Evolutionary conservation across 2,113 vertebrate genomes (phyloP).

Genomic region (Corydoras maculifer): DNA sequence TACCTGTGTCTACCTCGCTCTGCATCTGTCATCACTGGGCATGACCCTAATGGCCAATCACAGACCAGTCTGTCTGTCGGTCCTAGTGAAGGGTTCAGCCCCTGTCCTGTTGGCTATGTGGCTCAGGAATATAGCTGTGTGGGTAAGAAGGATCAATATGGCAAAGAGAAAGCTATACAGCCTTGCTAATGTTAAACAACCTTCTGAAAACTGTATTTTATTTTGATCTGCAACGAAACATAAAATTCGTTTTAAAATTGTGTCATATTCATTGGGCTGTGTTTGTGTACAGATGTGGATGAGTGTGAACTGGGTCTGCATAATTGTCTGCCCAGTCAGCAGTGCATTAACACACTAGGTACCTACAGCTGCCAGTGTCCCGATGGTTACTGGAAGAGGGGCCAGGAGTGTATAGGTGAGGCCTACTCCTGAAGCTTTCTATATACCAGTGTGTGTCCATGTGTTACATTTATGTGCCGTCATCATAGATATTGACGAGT

Average conservation of each 20-base stretch:
- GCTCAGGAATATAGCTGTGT: conserved; percentile 73
- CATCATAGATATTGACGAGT: conserved; percentile 80
- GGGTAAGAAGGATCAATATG: too few species aligned
- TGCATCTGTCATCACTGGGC: conserved; percentile 74
- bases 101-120: conserved; percentile 77
- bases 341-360: conserved; percentile 78
- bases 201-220: too few species aligned
- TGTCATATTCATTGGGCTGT: too few species aligned
- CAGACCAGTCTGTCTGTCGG: conserved; percentile 33
- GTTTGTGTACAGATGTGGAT: conserved; percentile 68
- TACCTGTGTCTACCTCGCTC: conserved; percentile 87
- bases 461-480: conserved; percentile 2
- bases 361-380: conserved; percentile 82
- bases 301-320: conserved; percentile 76
- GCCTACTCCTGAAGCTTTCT: too few species aligned
- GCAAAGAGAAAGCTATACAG: too few species aligned
- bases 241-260: too few species aligned
- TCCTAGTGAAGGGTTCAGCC: conserved; percentile 53
- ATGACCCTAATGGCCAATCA: conserved; percentile 54
- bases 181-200: too few species aligned
- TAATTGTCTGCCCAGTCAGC: conserved; percentile 84
- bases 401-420: conserved; percentile 83
- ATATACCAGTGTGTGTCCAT: neutral
- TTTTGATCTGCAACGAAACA: too few species aligned
- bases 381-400: conserved; percentile 79